These are phyloP conservation scores for Oreochromis spilurus DNA, from an alignment of 2,113 vertebrate species.

Conservation along the genomic window DNA sequence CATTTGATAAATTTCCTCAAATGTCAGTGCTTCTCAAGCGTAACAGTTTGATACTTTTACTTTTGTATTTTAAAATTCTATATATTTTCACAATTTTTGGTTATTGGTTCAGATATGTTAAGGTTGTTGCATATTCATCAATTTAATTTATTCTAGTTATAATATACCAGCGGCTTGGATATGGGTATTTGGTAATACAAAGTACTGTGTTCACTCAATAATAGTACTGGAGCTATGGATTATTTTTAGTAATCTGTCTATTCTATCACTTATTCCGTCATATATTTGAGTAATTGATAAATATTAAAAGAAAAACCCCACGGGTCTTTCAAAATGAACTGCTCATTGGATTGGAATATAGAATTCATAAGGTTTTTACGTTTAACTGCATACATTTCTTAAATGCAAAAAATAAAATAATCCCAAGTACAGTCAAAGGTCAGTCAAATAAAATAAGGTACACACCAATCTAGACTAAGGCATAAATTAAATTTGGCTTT, in stretches of 20 bases:
- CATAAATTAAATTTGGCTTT: neutral
- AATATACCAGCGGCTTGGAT: neutral
- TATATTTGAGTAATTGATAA: neutral
- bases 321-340: neutral
- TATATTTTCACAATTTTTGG: neutral
- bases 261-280: neutral
- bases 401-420: neutral
- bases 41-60: neutral
- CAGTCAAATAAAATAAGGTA: neutral
- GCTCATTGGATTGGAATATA: neutral
- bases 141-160: neutral
- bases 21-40: neutral
- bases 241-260: neutral
- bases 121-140: neutral
- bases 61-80: neutral
- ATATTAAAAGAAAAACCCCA: neutral
- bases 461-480: neutral
- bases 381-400: neutral
- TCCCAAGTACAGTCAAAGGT: neutral
- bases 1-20: neutral
- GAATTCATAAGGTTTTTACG: neutral
- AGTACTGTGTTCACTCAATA: neutral
- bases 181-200: neutral
- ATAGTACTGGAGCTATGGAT: neutral
- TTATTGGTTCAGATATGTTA: neutral